A percentile compares a stretch with the other conserved stretches of the same genome.
Evolutionary conservation across 2,888 invertebrate species (phyloP).

Genomic region (Cataglyphis cursor): DNA sequence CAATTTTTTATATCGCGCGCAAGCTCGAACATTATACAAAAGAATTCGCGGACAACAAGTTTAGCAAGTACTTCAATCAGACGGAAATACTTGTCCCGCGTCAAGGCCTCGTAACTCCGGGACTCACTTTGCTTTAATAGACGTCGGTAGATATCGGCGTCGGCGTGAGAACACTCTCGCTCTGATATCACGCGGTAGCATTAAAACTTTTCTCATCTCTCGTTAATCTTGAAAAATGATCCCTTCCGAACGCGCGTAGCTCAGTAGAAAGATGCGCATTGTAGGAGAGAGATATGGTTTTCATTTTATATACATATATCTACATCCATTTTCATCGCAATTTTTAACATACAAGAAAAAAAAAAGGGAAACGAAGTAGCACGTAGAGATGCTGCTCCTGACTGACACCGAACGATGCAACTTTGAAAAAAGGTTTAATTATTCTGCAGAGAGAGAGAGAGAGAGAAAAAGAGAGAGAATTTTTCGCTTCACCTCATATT

Average conservation of each 20-base stretch:
- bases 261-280: conserved; percentile 34
- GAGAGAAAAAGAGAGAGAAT: conserved; percentile 24
- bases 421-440: conserved; percentile 3
- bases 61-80: conserved; percentile 50
- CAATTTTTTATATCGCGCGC: neutral
- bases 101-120: conserved; percentile 64
- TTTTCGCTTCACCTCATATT: conserved; percentile 62
- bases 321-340: neutral
- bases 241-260: conserved; percentile 59
- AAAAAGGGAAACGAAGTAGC: neutral
- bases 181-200: conserved; percentile 74
- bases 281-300: neutral
- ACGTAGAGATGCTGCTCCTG: neutral
- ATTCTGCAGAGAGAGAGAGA: neutral
- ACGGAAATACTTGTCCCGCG: conserved; percentile 60
- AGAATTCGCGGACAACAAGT: conserved; percentile 62
- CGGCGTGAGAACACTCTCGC: conserved; percentile 50
- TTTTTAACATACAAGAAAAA: neutral
- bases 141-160: conserved; percentile 62
- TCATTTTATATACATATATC: neutral
- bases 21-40: conserved; percentile 22
- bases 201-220: conserved; percentile 87
- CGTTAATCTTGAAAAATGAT: conserved; percentile 85
- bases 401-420: neutral
- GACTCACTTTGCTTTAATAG: conserved; percentile 75